These are phyloP conservation scores for Melieria omissa DNA, from an alignment of 2,888 invertebrate genomes.

Conservation along the genomic window DNA sequence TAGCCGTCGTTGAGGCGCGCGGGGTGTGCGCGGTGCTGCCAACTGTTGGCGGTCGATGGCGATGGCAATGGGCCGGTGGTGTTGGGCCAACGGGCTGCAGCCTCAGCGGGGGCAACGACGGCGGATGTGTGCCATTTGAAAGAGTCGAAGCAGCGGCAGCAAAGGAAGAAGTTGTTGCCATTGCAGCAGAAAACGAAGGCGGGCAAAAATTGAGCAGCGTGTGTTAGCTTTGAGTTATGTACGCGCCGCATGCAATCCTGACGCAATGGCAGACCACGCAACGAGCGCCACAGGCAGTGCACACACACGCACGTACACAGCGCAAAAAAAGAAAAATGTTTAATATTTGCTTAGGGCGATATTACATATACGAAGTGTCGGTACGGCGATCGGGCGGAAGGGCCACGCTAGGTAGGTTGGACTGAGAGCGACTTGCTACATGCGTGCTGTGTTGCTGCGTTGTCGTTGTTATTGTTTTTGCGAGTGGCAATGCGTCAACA, in stretches of 20 bases:
- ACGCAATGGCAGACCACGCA: background rate
- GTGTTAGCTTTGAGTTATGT: constrained; percentile 22
- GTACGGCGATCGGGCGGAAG: no score
- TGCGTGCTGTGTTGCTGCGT: constrained; percentile 9
- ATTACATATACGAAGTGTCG: no score
- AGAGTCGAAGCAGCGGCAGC: background rate
- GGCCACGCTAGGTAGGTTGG: no score
- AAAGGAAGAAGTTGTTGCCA: background rate
- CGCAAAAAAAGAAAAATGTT: no score
- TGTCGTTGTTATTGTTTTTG: constrained; percentile 13
- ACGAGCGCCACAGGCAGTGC: background rate
- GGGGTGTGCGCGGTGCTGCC: background rate
- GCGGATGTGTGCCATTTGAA: background rate
- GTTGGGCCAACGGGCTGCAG: background rate
- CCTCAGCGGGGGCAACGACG: background rate
- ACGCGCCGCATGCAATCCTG: constrained; percentile 23
- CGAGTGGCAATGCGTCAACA: background rate
- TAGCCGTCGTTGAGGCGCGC: constrained; percentile 26
- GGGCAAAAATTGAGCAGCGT: constrained; percentile 18
- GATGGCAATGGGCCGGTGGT: background rate
- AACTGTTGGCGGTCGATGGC: background rate
- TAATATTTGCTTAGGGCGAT: no score
- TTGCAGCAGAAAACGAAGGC: background rate
- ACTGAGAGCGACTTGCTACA: background rate
- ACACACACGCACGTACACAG: no score